Evolutionary conservation across 2,797 vertebrate species (phyloP), one percentile per base, ranked within the genome.

Genomic region (Clarias platycephalus): DNA sequence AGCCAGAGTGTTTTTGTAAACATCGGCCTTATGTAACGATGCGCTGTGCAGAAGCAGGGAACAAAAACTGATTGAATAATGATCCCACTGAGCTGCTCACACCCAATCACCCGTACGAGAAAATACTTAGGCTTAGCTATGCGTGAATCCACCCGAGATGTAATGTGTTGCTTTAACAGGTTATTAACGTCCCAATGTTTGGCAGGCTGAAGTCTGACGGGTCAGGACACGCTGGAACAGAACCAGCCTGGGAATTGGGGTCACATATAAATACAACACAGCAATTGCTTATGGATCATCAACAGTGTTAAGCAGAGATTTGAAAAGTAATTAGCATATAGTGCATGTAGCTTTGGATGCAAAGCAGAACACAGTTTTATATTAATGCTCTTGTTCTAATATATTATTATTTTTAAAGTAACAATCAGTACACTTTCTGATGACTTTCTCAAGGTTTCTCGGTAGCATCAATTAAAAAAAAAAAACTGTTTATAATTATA

Each of bases 91-190:
- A 75, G 74, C 31, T 63, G 22, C 67, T 15, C 67, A 68, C 31
- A 37, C 67, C 34, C 76, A 37, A 67, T 60, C 83, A 84, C 67
- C 77, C 64, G 57, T 37, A 84, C 0, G 67, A 80, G 63, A 70
- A 22, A 60, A 24, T 3, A 22, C 70, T 72, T 49, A 34, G 37
- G 67, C 57, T 84, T 67, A 79, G 57, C 37, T 62, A 49, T 16
- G 83, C 53, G 60, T 71, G n/a, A 79, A 70, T 76, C 31, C 13
- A n/a, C 53, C 58, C 37, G 67, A 15, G 67, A 28, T 26, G 12
- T 84, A 72, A 80, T 64, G 83, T 55, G 66, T 31, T 49, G 76
- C 83, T 64, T 85, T 28, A 80, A 77, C 83, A 84, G 31, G 34
- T 84, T 70, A 72, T 72, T 72, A 72, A 72, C 70, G 8, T 72